Conservation (phyloP, 2,113 vertebrate species). For the Ochotona curzoniae region DNA sequence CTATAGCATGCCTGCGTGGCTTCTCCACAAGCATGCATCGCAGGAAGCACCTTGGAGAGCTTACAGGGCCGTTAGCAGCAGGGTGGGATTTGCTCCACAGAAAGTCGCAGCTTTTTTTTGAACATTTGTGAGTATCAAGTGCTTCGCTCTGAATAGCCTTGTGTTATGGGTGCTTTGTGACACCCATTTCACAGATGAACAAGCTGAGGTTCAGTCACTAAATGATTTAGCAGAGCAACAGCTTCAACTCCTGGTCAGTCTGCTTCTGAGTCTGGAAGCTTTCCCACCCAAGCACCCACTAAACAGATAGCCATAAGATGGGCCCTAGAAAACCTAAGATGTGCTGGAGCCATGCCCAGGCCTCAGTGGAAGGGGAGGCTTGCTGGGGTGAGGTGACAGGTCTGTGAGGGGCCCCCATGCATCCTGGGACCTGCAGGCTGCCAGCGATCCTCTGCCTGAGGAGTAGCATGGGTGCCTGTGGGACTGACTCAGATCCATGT, state of each 20-base stretch:
- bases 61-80: rapidly evolving
- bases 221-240: neutral
- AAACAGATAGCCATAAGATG: rapidly evolving
- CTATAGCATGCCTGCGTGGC: rapidly evolving
- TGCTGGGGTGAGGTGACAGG: no score
- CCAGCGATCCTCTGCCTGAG: neutral
- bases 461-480: neutral
- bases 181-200: neutral
- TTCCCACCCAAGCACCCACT: neutral
- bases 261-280: neutral
- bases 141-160: neutral
- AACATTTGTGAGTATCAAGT: neutral
- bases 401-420: no score
- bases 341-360: neutral
- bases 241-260: neutral
- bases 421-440: neutral
- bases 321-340: neutral
- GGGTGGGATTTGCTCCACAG: neutral
- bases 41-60: no score
- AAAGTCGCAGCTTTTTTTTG: neutral
- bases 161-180: neutral
- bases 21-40: neutral
- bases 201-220: neutral
- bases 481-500: neutral
- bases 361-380: neutral